Evolutionary conservation across 1,140 invertebrate species (phyloP).

Genomic region (Condylostylus longicornis): DNA sequence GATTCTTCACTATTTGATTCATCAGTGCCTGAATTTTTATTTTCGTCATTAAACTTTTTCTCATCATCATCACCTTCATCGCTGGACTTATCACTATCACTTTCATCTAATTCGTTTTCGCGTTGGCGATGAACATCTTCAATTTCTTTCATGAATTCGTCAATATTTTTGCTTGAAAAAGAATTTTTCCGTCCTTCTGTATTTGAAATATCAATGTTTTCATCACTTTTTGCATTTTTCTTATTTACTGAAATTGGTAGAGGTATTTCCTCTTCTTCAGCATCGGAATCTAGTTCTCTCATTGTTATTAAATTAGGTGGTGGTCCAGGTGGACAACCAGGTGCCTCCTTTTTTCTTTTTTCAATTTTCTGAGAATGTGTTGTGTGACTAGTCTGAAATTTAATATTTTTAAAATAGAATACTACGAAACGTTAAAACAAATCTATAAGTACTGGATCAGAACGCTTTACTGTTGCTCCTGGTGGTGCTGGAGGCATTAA

Average conservation of each 20-base stretch:
- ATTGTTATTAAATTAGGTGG: constrained; percentile 53
- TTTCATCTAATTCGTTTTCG: constrained; percentile 45
- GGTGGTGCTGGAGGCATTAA: constrained; percentile 33
- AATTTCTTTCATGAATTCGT: constrained; percentile 83
- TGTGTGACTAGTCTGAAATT: no score
- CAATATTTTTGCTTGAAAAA: constrained; percentile 77
- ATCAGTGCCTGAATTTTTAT: constrained; percentile 8
- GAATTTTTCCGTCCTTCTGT: constrained; percentile 19
- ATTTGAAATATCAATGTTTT: no score
- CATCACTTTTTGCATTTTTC: constrained; percentile 55
- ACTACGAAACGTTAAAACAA: no score
- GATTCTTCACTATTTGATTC: constrained; percentile 7
- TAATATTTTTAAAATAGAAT: no score
- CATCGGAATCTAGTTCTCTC: constrained; percentile 33
- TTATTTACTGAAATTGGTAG: constrained; percentile 8
- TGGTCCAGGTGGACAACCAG: constrained; percentile 75
- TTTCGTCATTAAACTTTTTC: constrained; percentile 28
- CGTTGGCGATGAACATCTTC: constrained; percentile 66
- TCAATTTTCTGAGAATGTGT: constrained; percentile 9
- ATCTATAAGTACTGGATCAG: no score
- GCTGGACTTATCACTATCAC: constrained; percentile 8
- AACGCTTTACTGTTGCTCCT: constrained; percentile 9
- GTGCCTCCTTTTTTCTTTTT: constrained; percentile 45
- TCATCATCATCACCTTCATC: constrained; percentile 14
- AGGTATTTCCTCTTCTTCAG: constrained; percentile 38